Evolutionary conservation across 2,797 vertebrate genomes (phyloP), one percentile per base, ranked within the genome.

Genomic region (Cottoperca gobio): DNA sequence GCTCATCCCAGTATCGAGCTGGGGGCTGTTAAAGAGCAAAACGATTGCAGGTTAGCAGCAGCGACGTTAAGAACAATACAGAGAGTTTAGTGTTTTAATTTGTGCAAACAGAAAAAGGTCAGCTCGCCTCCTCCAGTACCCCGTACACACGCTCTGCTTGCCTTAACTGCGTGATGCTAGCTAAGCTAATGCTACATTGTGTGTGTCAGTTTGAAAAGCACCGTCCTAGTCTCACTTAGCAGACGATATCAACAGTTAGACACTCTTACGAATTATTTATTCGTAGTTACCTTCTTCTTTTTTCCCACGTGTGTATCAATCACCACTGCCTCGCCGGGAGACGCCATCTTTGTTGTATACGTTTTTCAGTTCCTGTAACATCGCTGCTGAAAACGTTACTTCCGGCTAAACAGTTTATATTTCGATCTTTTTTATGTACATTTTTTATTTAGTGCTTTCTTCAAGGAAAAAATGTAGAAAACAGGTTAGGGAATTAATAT

Each of bases 271-370:
- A 1, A 16, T 2, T 0, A 10, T 14, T 31, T 26, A 48, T 45
- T 40, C 5, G 0, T 21, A 43, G 1, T 79, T 84, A 93, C 94
- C 90, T 89, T 92, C 73, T 93, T 90, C 71, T 91, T 91, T 78
- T 92, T 89, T 48, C 26, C 94, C 95, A 95, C 95, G 94, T 95
- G 95, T 86, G 86, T 26, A 1, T 2, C 17, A 0, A 6, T 19
- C 65, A 24, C 26, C 1, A 12, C 3, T 9, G 43, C 55, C 14
- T 78, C 76, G 1, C 6, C 1, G 45, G 67, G 40, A 45, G 91
- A 75, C 83, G 94, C 94, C 95, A 96, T 96, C n/a, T 94, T 94
- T 91, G 78, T 93, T 94, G 91, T 94, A 21, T 91, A 88, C 16
- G 48, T 89, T 87, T 73, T 42, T 6, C 12, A 69, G 1, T 83